Evolutionary conservation across 2,797 vertebrate species (phyloP), one percentile per base, ranked within the genome.

Genomic region (Chaetophractus vellerosus): DNA sequence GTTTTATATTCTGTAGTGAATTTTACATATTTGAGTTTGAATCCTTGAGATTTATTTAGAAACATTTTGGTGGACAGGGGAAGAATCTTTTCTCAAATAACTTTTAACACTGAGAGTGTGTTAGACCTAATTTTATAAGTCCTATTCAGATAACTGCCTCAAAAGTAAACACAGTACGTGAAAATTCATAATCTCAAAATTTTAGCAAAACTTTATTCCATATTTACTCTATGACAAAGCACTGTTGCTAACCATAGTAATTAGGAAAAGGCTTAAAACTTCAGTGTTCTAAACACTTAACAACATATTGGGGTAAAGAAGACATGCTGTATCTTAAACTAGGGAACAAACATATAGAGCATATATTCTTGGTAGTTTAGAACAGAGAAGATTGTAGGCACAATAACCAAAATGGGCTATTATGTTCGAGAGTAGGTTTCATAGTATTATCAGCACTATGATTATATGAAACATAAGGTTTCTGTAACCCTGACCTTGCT

Each of bases 41-140:
- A 59, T 88, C 24, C 48, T 83, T 76, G n/a, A 66, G 63, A 33
- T 90, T 94, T 94, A 84, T 78, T 84, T 88, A 88, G 61, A 94
- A 86, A 28, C 38, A 24, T 84, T 81, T 96, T 84, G 52, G 86
- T 96, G 33, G 50, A 91, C 23, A 90, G 16, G 69, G 19, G 55
- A 64, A 55, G 14, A 5, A 78, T 69, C 31, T 88, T 85, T 89
- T 26, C 63, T 84, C 38, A 96, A 91, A 88, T 24, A 91, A 15
- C 38, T 55, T 74, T 61, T 38, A 81, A 57, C 50, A 59, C 23
- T 52, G 45, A 90, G 12, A 69, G 50, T 28, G 4, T 55, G 1
- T 41, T 48, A 81, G 48, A 80, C 14, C 23, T 84, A 38, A 38
- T 66, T 66, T 50, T 81, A 66, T 74, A 68, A 94, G 55, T 55